A percentile compares a stretch with the other conserved stretches of the same genome.
phyloP scores from a whole-genome alignment of 2,797 vertebrate species.

The Lutjanus campechanus region DNA sequence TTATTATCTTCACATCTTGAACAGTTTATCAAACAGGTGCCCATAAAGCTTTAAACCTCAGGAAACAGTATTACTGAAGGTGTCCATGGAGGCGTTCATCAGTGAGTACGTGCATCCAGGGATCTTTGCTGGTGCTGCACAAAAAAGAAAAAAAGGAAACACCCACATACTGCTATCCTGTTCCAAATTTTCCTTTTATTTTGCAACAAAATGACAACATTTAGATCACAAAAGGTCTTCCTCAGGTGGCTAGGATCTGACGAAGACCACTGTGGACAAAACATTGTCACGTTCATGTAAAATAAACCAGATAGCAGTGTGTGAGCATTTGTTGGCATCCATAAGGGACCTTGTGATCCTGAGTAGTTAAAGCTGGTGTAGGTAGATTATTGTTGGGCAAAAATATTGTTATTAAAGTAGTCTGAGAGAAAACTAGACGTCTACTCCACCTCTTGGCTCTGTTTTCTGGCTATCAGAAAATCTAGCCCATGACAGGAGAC shows the following conservation, averaged over 20 bases:
- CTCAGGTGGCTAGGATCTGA: background rate
- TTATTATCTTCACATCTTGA: too few species aligned
- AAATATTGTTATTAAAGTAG: too few species aligned
- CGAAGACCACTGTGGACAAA: background rate
- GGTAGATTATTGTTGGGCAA: too few species aligned
- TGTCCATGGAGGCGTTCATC: background rate
- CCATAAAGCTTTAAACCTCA: background rate
- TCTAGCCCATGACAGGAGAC: too few species aligned
- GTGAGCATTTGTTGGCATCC: background rate
- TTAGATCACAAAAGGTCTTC: background rate
- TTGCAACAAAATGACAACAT: background rate
- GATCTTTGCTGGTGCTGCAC: slow-evolving; percentile 3
- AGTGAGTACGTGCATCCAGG: background rate
- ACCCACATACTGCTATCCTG: background rate
- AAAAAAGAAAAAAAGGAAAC: background rate
- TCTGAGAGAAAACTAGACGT: too few species aligned
- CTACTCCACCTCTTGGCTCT: too few species aligned
- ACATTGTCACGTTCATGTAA: background rate
- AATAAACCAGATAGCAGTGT: background rate
- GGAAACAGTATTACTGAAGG: background rate
- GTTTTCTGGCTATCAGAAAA: too few species aligned
- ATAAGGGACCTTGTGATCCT: background rate
- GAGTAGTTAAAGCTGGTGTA: too few species aligned
- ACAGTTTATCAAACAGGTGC: background rate
- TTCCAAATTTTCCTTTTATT: background rate